Evolutionary conservation across 2,797 vertebrate species (phyloP), one percentile per base, ranked within the genome.

Genomic region (Sebastes minor): DNA sequence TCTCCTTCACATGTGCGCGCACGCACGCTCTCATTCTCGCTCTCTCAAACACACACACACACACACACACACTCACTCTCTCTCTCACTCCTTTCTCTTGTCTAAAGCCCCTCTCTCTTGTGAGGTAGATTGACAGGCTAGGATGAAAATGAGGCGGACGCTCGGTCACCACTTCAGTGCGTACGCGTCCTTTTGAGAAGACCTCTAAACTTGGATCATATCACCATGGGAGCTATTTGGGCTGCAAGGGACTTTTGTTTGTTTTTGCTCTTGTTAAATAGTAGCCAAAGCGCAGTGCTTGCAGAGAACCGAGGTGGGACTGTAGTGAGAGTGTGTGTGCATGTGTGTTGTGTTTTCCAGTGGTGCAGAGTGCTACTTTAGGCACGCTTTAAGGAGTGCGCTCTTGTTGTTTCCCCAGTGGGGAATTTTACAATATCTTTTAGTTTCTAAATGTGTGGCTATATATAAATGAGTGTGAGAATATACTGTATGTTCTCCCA

Each of bases 191-290:
- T 86, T 92, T 92, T 92, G 92, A 95, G 93, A 69, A 94, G 91
- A 94, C 90, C 91, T 95, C 90, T 89, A 89, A 90, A 94, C 92
- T 91, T 91, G 93, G 92, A 95, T 91, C 91, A 80, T 92, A 91
- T 94, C 95, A 94, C 94, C 91, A 97, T 97, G 96, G 95, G 94
- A 94, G 94, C 93, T 93, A 71, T 95, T 92, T 92, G 95, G 91
- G 92, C 92, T 88, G 89, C 93, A 66, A 91, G 91, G 89, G 89
- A 94, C 94, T 92, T 96, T 62, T 96, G 95, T 96, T 95, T 96
- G 95, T 94, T 96, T 94, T 94, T 96, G 92, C 94, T 96, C 93
- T 89, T 96, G 94, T 95, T 96, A 95, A 95, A 96, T 91, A 95
- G 91, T 92, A 91, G 92, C 91, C 95, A 95, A 94, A 95, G 93